Base-by-base conservation (phyloP, 2,113 vertebrate species). In the Trichomycterus rosablanca region DNA sequence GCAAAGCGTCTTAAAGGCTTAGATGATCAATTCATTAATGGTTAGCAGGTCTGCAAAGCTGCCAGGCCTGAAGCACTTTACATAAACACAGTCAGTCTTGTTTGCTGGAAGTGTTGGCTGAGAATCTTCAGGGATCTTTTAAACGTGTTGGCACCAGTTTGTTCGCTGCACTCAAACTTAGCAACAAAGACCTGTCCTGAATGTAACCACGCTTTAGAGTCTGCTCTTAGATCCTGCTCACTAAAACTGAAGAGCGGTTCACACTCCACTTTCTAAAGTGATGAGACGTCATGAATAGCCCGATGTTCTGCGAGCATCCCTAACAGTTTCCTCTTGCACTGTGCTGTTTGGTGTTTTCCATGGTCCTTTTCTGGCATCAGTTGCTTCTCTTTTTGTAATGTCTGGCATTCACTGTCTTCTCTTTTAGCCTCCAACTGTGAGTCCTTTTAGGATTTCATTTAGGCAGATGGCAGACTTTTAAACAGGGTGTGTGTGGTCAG, bases 401-500 rank as follows among this genome's bases (percentile, higher is more conserved):
- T 43, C 46, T 39, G 44, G 37, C 56, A 59, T 52, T 67, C 37
- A 42, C 49, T 26, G 22, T 22, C 16, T 48, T 22, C 12, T 62
- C 10, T 22, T 49, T 48, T 42, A 54, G 55, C 11, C 40, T 63
- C 52, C 23, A 24, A 34, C 58, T 40, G 63, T 7, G 26, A 49
- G 37, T 43, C 62, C n/a, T n/a, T 65, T 63, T 52, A 58, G 22
- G 15, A 20, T 7, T 53, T 48, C 24, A 46, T 49, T 26, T 52
- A 35, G 50, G 66, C 70, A 68, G 52, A 54, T 72, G 59, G 60
- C 50, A 64, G 52, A 37, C 59, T 11, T 62, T 45, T 60, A 34
- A 61, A 35, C 59, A 48, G 43, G 11, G 15, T 44, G 39, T 53
- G 52, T 51, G 11, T 30, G 45, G 48, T 63, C 53, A 28, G 70